Base-by-base conservation (phyloP, 2,797 vertebrate genomes). In the Decapterus maruadsi region DNA sequence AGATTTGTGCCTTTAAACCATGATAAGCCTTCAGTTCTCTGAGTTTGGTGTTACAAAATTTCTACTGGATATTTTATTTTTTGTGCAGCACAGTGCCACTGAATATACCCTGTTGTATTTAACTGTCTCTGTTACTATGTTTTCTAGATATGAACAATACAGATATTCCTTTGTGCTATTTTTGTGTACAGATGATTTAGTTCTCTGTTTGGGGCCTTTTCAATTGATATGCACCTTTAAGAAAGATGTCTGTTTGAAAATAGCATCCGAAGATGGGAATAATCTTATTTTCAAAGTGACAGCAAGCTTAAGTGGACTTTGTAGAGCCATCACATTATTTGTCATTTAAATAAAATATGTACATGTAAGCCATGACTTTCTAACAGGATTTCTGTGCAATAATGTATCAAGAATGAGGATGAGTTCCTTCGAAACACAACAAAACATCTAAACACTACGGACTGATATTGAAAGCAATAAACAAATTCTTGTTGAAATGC, bases 1-100 rank as follows among this genome's bases (percentile, higher is more conserved):
- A 82, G 80, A 72, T 65, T 53, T 85, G 78, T 90, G 83, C 81
- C 84, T 91, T 89, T 69, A 78, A 75, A 70, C 79, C 20, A 29
- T 78, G 59, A 81, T 48, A 40, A 75, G 81, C 84, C 78, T 82
- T 77, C 59, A 67, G 71, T 78, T 69, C 40, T 60, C 55, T 22
- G 29, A 50, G 38, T 80, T 78, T 68, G 5, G n/a, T 59, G 31
- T 62, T 80, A 62, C 56, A 43, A 78, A 65, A 75, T 74, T 68
- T 81, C 42, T 72, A 76, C 50, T 53, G 55, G 64, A 71, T 50
- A 3, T 68, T 60, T 77, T 10, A 0, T 63, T 74, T 59, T 56
- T 31, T 61, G 38, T 64, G 60, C 71, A 80, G 65, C 78, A 81
- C 60, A 68, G 64, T 81, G 51, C 36, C 80, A 60, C 56, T 42